These are phyloP conservation scores for Sterna hirundo DNA, from an alignment of 2,113 vertebrate species.

Conservation along the genomic window DNA sequence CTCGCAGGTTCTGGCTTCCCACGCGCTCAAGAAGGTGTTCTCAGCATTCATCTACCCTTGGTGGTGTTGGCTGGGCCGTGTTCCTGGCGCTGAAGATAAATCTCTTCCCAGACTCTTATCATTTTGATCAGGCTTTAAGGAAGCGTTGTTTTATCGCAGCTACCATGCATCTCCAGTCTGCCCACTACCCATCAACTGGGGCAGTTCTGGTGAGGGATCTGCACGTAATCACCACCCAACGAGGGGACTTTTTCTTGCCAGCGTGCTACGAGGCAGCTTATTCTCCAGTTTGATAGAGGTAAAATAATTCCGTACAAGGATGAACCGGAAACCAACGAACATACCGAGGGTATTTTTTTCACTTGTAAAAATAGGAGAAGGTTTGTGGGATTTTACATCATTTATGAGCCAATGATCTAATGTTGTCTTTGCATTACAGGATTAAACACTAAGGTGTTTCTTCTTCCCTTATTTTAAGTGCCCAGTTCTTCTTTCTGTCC, in stretches of 20 bases:
- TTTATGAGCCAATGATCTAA: neutral
- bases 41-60: fast-evolving
- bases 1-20: neutral
- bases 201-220: neutral
- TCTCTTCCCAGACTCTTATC: neutral
- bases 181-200: fast-evolving
- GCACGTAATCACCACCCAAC: fast-evolving
- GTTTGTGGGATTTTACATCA: fast-evolving
- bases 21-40: neutral
- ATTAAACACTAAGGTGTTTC: neutral
- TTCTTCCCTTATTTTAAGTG: neutral
- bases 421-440: neutral
- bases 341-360: neutral
- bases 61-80: neutral
- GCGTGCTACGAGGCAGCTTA: fast-evolving
- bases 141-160: neutral
- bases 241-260: neutral
- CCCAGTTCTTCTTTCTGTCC: neutral
- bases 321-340: neutral
- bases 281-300: neutral
- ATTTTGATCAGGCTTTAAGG: neutral
- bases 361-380: neutral
- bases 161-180: fast-evolving
- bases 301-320: neutral
- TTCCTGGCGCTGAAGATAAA: neutral